Percentiles rank a stretch among this genome's conserved stretches.
Conservation (phyloP, 2,113 vertebrate genomes). For the Passerina amoena region DNA sequence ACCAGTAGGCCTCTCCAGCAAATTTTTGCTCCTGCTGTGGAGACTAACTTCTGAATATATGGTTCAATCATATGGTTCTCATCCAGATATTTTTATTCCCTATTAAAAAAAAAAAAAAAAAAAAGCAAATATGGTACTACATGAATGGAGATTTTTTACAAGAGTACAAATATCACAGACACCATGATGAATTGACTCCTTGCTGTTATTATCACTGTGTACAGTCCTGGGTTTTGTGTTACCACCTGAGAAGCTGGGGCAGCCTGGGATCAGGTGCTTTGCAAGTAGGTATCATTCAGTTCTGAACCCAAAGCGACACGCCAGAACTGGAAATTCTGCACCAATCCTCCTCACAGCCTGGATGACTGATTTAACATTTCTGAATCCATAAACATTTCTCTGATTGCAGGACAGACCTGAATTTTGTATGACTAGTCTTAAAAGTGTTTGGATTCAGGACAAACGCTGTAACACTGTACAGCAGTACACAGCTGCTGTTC, state of each 20-base stretch:
- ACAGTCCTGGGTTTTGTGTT: not conserved
- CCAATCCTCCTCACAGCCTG: not conserved
- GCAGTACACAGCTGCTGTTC: rapidly evolving
- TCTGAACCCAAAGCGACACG: not conserved
- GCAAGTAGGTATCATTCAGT: not conserved
- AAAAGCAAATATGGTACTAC: not conserved
- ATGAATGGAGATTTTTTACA: not conserved
- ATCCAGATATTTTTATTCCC: not conserved
- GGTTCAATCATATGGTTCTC: not conserved
- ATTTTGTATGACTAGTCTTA: not conserved
- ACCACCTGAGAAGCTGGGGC: not conserved
- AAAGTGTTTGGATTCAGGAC: not conserved
- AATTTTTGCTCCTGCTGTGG: not conserved
- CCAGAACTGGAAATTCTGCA: not conserved
- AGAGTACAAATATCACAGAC: not conserved
- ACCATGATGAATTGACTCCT: not conserved
- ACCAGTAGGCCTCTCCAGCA: not conserved
- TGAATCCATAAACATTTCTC: not conserved
- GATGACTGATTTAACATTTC: rapidly evolving
- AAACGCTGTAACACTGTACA: not conserved
- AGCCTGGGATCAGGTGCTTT: not conserved
- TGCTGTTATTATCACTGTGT: not conserved
- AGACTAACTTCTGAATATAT: not conserved
- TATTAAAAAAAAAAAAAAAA: not conserved
- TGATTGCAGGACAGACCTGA: not conserved